Percentiles rank a stretch among this genome's conserved stretches.
Conservation (phyloP, 2,797 vertebrate species). For the Tadarida brasiliensis region DNA sequence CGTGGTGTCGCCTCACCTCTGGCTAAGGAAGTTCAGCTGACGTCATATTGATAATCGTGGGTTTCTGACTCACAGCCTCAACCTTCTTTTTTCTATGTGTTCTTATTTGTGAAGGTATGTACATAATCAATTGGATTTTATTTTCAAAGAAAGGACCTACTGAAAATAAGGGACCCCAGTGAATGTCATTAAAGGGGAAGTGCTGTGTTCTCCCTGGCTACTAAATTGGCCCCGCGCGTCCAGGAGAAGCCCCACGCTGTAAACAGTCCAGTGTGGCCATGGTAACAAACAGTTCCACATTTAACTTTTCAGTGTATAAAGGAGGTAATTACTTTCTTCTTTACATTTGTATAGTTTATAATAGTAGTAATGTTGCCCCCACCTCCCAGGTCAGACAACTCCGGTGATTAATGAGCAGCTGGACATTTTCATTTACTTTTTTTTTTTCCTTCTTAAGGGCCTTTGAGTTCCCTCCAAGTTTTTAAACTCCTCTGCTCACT, state of each 20-base stretch:
- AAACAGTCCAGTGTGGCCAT: conserved; percentile 38
- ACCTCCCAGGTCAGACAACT: neutral
- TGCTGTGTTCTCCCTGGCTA: neutral
- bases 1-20: rapidly evolving
- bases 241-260: neutral
- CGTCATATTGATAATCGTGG: rapidly evolving
- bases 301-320: conserved; percentile 21
- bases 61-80: neutral
- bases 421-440: neutral
- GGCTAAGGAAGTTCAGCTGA: neutral
- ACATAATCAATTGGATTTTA: neutral
- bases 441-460: neutral
- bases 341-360: conserved; percentile 38
- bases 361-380: neutral
- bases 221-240: neutral
- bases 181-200: neutral
- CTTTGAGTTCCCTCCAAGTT: conserved; percentile 43
- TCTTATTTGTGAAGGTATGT: neutral
- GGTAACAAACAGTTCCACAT: conserved; percentile 38
- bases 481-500: conserved; percentile 38
- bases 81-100: neutral
- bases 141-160: neutral
- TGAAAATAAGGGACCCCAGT: neutral
- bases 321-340: conserved; percentile 59
- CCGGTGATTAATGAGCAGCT: conserved; percentile 33